Conservation (phyloP, 1,140 invertebrate species). For the Solenopsis invicta region DNA sequence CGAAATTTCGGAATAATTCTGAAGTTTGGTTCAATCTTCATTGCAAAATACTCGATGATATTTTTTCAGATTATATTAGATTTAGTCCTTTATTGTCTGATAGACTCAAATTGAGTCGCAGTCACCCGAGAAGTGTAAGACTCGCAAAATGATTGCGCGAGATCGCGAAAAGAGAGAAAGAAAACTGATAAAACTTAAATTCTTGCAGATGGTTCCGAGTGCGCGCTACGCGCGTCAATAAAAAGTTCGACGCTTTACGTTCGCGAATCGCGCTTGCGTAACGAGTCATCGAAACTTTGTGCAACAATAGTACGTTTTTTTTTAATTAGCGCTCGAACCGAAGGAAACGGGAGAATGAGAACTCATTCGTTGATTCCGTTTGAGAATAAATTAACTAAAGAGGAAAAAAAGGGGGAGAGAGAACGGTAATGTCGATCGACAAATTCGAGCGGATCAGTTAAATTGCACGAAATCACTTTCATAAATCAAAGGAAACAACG, state of each 20-base stretch:
- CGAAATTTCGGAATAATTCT: not conserved
- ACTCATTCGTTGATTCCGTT: slow-evolving; percentile 39
- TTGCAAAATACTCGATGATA: not conserved
- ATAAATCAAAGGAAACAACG: slow-evolving; percentile 56
- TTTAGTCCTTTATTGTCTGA: not conserved
- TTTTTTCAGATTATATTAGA: not conserved
- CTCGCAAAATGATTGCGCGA: slow-evolving; percentile 22
- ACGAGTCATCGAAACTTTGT: slow-evolving; percentile 35
- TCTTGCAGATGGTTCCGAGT: not conserved
- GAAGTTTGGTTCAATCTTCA: not conserved
- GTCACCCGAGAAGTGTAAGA: slow-evolving; percentile 8
- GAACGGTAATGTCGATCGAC: not conserved
- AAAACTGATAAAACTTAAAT: slow-evolving; percentile 11
- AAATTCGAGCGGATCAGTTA: slow-evolving; percentile 39
- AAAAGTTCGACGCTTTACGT: slow-evolving; percentile 28
- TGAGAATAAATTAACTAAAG: slow-evolving; percentile 49
- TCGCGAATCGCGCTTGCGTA: not conserved
- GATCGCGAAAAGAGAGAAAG: not conserved
- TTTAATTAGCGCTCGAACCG: slow-evolving; percentile 29
- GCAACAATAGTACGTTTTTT: slow-evolving; percentile 38
- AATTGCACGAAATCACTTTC: slow-evolving; percentile 51
- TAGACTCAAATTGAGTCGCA: not conserved
- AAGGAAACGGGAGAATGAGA: slow-evolving; percentile 36
- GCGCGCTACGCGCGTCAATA: not conserved
- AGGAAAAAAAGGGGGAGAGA: not conserved